phyloP scores from a whole-genome alignment of 2,797 vertebrate species.

The Micropoecilia bifurca region DNA sequence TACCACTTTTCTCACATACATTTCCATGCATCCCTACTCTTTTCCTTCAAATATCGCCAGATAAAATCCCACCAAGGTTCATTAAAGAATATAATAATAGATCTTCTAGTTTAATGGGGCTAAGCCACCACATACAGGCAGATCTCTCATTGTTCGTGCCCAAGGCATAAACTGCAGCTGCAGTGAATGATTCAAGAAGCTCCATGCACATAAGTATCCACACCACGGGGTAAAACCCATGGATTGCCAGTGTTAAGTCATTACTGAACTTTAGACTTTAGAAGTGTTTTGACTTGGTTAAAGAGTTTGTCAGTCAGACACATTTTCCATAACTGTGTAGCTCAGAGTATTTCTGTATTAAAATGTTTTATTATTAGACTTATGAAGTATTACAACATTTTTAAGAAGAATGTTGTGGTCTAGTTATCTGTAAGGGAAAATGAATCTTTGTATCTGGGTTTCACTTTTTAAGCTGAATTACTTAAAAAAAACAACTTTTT shows the following conservation, averaged over 20 bases:
- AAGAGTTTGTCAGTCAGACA: background rate
- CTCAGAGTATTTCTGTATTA: background rate
- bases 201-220: background rate
- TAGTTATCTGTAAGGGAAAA: background rate
- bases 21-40: background rate
- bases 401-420: background rate
- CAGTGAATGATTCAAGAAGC: background rate
- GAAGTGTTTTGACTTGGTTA: background rate
- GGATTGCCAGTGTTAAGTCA: background rate
- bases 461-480: background rate
- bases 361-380: background rate
- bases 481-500: background rate
- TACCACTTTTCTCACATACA: slow-evolving; percentile 17
- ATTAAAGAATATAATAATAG: slow-evolving; percentile 14
- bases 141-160: background rate
- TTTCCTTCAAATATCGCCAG: slow-evolving; percentile 12
- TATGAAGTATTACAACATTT: background rate
- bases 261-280: background rate
- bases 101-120: slow-evolving; percentile 47
- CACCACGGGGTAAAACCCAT: background rate
- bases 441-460: background rate
- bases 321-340: background rate
- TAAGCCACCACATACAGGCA: slow-evolving; percentile 19
- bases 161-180: background rate
- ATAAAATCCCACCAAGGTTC: slow-evolving; percentile 21